phyloP scores from a whole-genome alignment of 2,888 invertebrate genomes.

The Blera fallax region DNA sequence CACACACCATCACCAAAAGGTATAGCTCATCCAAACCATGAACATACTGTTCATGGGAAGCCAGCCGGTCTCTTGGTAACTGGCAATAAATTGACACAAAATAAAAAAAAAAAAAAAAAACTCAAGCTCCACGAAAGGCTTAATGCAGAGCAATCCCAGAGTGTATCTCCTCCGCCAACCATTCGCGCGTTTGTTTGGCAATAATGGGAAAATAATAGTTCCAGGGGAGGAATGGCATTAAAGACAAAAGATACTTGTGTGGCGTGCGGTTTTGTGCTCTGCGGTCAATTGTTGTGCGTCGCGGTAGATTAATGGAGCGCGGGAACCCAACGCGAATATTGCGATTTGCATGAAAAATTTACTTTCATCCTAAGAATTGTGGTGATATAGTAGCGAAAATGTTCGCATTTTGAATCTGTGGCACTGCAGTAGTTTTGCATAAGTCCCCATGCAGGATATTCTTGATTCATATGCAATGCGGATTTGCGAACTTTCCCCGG shows the following conservation, averaged over 20 bases:
- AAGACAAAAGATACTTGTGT: slow-evolving; percentile 63
- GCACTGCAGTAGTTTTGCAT: background rate
- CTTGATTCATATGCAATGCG: slow-evolving; percentile 21
- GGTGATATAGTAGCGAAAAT: background rate
- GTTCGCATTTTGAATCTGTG: background rate
- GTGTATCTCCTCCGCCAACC: slow-evolving; percentile 22
- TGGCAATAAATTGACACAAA: slow-evolving; percentile 60
- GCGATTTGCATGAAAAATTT: slow-evolving; percentile 44
- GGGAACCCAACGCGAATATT: slow-evolving; percentile 19
- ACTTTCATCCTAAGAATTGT: slow-evolving; percentile 18
- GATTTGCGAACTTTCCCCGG: background rate
- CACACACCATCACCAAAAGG: slow-evolving; percentile 25
- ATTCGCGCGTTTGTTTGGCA: slow-evolving; percentile 64
- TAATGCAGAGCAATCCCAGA: slow-evolving; percentile 47
- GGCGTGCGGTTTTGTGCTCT: background rate
- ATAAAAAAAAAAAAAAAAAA: slow-evolving; percentile 9
- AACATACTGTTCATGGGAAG: slow-evolving; percentile 54
- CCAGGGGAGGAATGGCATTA: slow-evolving; percentile 40
- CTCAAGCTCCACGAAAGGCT: slow-evolving; percentile 24
- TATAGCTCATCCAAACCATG: slow-evolving; percentile 58
- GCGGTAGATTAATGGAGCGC: slow-evolving; percentile 67
- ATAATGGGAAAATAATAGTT: slow-evolving; percentile 71
- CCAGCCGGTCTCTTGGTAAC: slow-evolving; percentile 41
- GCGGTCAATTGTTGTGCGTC: slow-evolving; percentile 54
- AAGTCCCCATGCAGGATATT: slow-evolving; percentile 16